A percentile compares a stretch with the other conserved stretches of the same genome.
These are phyloP conservation scores for Neosilurus hyrtlii DNA, from an alignment of 2,797 vertebrate species.

Conservation along the genomic window DNA sequence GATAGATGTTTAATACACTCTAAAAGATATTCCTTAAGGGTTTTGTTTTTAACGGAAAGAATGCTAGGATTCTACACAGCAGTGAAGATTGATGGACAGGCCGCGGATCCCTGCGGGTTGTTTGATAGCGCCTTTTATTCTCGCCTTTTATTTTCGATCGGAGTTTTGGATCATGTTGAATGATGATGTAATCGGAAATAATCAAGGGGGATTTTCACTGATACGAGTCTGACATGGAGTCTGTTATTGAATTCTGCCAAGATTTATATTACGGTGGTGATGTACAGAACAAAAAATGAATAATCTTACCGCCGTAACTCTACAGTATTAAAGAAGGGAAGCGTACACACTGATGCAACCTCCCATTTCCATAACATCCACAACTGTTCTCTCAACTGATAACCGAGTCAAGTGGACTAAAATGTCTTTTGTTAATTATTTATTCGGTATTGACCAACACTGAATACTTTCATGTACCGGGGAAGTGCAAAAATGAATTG, in stretches of 20 bases:
- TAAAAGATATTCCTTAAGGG: not conserved
- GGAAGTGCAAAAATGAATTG: not conserved
- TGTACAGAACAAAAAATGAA: not conserved
- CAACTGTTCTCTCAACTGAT: not conserved
- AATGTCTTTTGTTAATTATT: not conserved
- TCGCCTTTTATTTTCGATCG: not conserved
- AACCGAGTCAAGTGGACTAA: not conserved
- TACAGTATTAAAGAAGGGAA: not conserved
- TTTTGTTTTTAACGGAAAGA: not conserved
- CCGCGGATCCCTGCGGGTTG: too few species aligned
- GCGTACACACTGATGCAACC: not conserved
- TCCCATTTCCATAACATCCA: not conserved
- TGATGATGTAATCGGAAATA: not conserved
- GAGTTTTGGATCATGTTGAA: not conserved
- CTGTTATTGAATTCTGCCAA: not conserved
- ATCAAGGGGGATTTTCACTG: not conserved
- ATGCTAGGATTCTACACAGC: not conserved
- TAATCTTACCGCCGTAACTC: not conserved
- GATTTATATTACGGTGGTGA: not conserved
- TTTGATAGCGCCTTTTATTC: not conserved
- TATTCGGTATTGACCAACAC: not conserved
- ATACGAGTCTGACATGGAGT: not conserved
- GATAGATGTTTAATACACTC: not conserved
- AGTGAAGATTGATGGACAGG: not conserved
- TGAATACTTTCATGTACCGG: not conserved